A percentile compares a stretch with the other conserved stretches of the same genome.
These are phyloP conservation scores for Serripes groenlandicus DNA, from an alignment of 2,888 invertebrate species.

Conservation along the genomic window DNA sequence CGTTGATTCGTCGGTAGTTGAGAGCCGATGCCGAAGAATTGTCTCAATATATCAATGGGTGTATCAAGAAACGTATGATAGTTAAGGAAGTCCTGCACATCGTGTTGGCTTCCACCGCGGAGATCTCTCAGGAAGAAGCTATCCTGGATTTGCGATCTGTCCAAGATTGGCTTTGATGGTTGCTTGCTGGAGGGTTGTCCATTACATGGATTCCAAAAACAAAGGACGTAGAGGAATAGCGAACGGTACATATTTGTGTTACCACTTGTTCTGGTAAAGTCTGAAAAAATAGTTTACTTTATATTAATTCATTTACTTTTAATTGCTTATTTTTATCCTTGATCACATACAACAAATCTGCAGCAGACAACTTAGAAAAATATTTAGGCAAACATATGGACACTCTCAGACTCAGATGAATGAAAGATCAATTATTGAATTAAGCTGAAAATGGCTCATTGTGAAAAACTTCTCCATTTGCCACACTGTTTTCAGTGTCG, in stretches of 20 bases:
- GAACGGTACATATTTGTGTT: too few relatives aligned
- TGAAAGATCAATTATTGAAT: neutral
- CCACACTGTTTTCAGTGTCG: neutral
- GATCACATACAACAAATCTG: neutral
- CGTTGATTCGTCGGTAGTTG: neutral
- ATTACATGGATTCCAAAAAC: too few relatives aligned
- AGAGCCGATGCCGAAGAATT: neutral
- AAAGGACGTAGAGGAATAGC: too few relatives aligned
- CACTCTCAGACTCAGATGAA: too few relatives aligned
- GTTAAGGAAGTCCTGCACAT: neutral
- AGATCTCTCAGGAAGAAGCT: constrained; percentile 11
- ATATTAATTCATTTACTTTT: neutral
- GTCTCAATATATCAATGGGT: neutral
- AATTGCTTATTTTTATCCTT: neutral
- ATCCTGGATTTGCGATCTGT: neutral
- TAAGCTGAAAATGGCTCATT: neutral
- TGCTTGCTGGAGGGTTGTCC: neutral
- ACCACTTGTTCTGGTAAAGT: too few relatives aligned
- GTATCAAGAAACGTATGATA: constrained; percentile 9
- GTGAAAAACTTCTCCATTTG: neutral
- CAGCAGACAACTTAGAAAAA: neutral
- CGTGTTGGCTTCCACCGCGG: neutral
- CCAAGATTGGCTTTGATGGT: neutral
- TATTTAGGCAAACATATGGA: too few relatives aligned
- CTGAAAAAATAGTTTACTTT: too few relatives aligned